These are phyloP conservation scores for Piliocolobus tephrosceles DNA, from an alignment of 2,113 vertebrate species.

Conservation along the genomic window DNA sequence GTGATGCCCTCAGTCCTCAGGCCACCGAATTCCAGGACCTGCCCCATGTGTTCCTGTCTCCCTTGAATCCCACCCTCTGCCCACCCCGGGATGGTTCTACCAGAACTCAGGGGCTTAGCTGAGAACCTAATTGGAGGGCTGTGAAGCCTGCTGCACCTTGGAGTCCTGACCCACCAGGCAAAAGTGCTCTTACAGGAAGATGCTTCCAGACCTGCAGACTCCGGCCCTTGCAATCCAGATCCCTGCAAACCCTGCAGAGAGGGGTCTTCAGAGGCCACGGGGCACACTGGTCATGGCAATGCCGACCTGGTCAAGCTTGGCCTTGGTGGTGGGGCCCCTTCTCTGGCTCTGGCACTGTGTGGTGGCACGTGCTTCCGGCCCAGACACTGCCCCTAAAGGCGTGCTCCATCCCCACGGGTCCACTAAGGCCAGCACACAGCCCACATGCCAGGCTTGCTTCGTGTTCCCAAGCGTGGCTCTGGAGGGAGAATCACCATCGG, in stretches of 20 bases:
- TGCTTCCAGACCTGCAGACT: background rate
- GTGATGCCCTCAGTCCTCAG: background rate
- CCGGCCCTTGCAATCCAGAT: background rate
- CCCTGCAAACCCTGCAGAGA: background rate
- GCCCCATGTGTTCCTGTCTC: background rate
- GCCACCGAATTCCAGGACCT: background rate
- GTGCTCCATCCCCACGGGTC: background rate
- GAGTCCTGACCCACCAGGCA: background rate
- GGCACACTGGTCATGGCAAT: background rate
- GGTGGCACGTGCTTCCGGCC: background rate
- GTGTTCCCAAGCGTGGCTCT: background rate
- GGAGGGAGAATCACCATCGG: background rate
- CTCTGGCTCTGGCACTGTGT: background rate
- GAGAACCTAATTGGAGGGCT: background rate
- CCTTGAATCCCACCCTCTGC: background rate
- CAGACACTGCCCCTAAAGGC: background rate
- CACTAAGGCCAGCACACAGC: background rate
- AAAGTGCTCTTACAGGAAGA: background rate
- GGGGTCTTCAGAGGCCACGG: background rate
- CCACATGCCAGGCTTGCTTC: background rate
- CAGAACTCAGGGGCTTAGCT: background rate
- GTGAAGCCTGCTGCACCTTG: background rate
- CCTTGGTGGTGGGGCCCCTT: background rate
- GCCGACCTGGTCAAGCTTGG: background rate
- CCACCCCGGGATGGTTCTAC: background rate